phyloP scores from a whole-genome alignment of 2,888 invertebrate genomes.

The Isoperla grammatica region DNA sequence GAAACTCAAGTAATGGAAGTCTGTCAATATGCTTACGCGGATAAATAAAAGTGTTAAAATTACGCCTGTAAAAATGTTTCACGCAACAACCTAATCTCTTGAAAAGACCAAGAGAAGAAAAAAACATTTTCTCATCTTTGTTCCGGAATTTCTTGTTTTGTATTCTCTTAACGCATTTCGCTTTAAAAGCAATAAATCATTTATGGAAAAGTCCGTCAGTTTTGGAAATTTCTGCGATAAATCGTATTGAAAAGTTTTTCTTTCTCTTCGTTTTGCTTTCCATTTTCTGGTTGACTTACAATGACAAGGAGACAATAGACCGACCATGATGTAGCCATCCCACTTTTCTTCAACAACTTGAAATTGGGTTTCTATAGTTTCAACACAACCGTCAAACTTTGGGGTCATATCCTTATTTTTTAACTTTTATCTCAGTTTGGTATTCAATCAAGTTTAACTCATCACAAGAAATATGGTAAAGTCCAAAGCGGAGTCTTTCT shows the following conservation, averaged over 20 bases:
- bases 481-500: no score
- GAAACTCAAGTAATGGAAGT: no score
- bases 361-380: slow-evolving; percentile 5
- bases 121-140: not conserved
- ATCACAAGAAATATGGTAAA: no score
- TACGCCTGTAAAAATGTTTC: not conserved
- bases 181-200: slow-evolving; percentile 15
- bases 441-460: no score
- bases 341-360: slow-evolving; percentile 1
- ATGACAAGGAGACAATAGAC: not conserved
- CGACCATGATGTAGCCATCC: not conserved
- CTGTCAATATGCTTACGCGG: not conserved
- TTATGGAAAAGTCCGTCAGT: slow-evolving; percentile 16
- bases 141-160: slow-evolving; percentile 6
- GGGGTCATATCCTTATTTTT: not conserved
- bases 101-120: not conserved
- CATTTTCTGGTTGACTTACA: slow-evolving; percentile 3
- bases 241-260: slow-evolving; percentile 16
- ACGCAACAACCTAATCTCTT: not conserved
- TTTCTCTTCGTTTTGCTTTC: not conserved
- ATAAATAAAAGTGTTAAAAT: not conserved
- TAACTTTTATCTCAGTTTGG: no score
- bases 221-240: slow-evolving; percentile 9
- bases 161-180: slow-evolving; percentile 12
- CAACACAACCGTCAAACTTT: slow-evolving; percentile 3